phyloP scores from a whole-genome alignment of 2,797 vertebrate species.

The Naso thynnoides region DNA sequence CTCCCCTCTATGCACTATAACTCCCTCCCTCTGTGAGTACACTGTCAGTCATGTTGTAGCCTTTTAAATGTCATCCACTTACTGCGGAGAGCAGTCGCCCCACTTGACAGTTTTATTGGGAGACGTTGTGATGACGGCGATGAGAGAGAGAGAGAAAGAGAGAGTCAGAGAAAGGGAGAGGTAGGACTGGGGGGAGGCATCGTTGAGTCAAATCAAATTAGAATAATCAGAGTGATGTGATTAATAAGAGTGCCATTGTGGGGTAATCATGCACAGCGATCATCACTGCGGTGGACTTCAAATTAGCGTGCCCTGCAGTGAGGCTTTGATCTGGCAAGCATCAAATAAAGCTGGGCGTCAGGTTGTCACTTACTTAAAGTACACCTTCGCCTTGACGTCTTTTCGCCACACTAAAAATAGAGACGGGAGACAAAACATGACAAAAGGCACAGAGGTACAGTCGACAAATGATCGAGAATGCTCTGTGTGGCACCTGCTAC shows the following conservation, averaged over 20 bases:
- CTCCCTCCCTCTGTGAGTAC: conserved; percentile 83
- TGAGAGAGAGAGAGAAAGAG: conserved; percentile 62
- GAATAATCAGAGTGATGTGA: conserved; percentile 87
- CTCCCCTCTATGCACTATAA: conserved; percentile 74
- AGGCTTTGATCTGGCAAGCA: conserved; percentile 85
- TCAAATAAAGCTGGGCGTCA: conserved; percentile 82
- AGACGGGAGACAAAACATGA: conserved; percentile 76
- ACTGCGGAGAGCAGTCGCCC: conserved; percentile 81
- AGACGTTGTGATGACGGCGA: conserved; percentile 77
- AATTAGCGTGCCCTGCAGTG: conserved; percentile 82
- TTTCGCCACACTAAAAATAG: conserved; percentile 78
- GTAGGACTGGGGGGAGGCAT: conserved; percentile 70
- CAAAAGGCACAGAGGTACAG: conserved; percentile 74
- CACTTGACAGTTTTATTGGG: conserved; percentile 85
- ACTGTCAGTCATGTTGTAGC: conserved; percentile 84
- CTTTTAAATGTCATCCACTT: conserved; percentile 86
- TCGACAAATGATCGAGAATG: conserved; percentile 69
- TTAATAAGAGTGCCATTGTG: conserved; percentile 87
- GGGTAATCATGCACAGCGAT: conserved; percentile 85
- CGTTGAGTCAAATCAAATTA: conserved; percentile 85
- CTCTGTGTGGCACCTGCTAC: conserved; percentile 72
- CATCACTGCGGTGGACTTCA: conserved; percentile 85
- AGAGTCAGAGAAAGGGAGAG: conserved; percentile 49
- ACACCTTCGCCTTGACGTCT: conserved; percentile 82
- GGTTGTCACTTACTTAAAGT: conserved; percentile 85